These are phyloP conservation scores for Pyrgus malvae DNA, from an alignment of 2,888 invertebrate species.

Conservation along the genomic window DNA sequence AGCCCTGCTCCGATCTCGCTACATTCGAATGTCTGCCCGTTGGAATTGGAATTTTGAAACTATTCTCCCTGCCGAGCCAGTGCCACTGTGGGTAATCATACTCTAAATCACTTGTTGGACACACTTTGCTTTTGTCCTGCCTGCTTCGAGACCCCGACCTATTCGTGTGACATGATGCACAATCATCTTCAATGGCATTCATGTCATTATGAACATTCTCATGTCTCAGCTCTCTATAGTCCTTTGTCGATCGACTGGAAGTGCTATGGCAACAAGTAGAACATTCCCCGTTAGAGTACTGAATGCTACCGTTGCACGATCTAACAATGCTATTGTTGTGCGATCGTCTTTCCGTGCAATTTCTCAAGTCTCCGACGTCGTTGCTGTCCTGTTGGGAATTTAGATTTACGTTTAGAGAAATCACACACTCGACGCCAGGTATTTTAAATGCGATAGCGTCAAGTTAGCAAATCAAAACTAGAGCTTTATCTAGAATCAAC, in stretches of 20 bases:
- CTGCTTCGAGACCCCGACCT: constrained; percentile 73
- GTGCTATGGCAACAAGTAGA: constrained; percentile 77
- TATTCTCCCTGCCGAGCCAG: constrained; percentile 77
- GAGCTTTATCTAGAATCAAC: constrained; percentile 55
- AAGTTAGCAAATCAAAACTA: constrained; percentile 54
- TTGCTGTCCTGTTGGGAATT: constrained; percentile 70
- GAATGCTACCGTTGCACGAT: constrained; percentile 75
- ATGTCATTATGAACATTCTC: constrained; percentile 69
- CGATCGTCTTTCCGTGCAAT: constrained; percentile 72
- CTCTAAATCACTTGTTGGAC: constrained; percentile 75
- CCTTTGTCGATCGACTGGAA: constrained; percentile 74
- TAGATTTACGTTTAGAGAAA: constrained; percentile 46
- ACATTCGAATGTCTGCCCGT: constrained; percentile 72
- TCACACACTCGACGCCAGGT: constrained; percentile 28
- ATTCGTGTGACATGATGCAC: constrained; percentile 72
- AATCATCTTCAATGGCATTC: constrained; percentile 70
- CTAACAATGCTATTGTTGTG: constrained; percentile 78
- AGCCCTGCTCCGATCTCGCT: constrained; percentile 75
- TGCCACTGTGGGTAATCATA: constrained; percentile 79
- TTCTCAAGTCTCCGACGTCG: constrained; percentile 71
- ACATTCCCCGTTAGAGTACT: constrained; percentile 76
- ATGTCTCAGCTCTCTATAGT: constrained; percentile 71
- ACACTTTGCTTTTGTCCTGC: constrained; percentile 78
- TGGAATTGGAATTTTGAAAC: constrained; percentile 79
- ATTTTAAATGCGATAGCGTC: constrained; percentile 38